phyloP scores from a whole-genome alignment of 2,888 invertebrate species.

The Notodromas monacha region DNA sequence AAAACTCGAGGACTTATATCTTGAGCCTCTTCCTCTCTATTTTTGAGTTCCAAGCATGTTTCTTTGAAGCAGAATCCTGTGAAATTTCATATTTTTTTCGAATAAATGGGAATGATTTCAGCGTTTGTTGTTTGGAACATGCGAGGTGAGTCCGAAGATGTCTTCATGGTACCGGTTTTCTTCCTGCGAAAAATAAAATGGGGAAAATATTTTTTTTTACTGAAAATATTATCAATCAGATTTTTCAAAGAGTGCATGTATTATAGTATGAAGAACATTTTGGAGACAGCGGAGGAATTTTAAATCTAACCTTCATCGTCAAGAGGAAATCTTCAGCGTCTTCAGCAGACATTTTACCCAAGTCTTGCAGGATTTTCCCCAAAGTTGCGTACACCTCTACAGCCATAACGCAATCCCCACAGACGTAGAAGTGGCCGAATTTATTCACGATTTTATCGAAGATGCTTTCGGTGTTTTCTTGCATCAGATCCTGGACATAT shows the following conservation, averaged over 20 bases:
- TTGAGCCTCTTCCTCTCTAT: no score
- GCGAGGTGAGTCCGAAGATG: conserved; percentile 83
- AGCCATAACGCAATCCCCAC: conserved; percentile 89
- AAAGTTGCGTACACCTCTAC: conserved; percentile 73
- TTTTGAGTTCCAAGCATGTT: no score
- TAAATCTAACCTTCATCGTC: no score
- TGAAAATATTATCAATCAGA: conserved; percentile 13
- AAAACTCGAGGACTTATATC: no score
- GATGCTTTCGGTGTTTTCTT: conserved; percentile 39
- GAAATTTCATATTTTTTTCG: no score
- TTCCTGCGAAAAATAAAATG: conserved; percentile 29
- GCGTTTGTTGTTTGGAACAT: no score
- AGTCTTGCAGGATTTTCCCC: conserved; percentile 39
- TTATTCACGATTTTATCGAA: conserved; percentile 38
- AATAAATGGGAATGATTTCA: no score
- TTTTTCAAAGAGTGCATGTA: no score
- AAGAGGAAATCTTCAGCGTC: conserved; percentile 54
- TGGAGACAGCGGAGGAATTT: no score
- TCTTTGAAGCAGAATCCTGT: no score
- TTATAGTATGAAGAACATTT: no score
- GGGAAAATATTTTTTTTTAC: not conserved
- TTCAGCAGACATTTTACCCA: conserved; percentile 36
- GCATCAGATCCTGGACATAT: conserved; percentile 66
- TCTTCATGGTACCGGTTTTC: conserved; percentile 82
- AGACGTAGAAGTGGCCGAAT: conserved; percentile 71